Base-by-base conservation (phyloP, 2,797 vertebrate species). In the Gymnopithys bicolor region DNA sequence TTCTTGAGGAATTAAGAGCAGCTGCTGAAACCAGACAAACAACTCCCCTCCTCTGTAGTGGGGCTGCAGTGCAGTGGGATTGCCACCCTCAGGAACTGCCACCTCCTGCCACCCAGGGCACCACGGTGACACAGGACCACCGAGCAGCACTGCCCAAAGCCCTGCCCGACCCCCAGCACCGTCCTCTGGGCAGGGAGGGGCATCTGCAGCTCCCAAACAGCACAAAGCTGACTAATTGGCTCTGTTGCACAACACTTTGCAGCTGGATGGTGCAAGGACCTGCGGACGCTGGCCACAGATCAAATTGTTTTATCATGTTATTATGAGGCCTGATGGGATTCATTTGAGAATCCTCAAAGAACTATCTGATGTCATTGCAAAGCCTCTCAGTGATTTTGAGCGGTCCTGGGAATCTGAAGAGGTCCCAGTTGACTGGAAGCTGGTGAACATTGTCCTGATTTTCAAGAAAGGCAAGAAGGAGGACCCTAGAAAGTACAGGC, bases 121-220 rank as follows among this genome's bases (percentile, higher is more conserved):
- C 23, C 0, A 0, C 5, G 0, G 5, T 0, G 13, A 41, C 43
- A 19, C 23, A 4, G 0, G 23, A 27, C n/a, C 51, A 28, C 41
- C 3, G 3, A 30, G 35, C 27, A 43, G 49, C 8, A 3, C 14
- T 4, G 9, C 32, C 53, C 56, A 32, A 71, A 56, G 39, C 46
- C 30, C 35, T 32, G 43, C 39, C 55, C 0, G 3, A 64, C 13
- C 55, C n/a, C 58, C 64, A 21, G 4, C 49, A 39, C n/a, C 10
- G 17, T 13, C 45, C 45, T 10, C 46, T 32, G 45, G 66, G 59
- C 35, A 55, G 30, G 73, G 33, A 83, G 19, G 49, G 52, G 33
- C 39, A 39, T 39, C 39, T 39, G 39, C 39, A 39, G 56, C 68
- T 93, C 46, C 83, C 11, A 14, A 45, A 79, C 5, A 5, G 46